phyloP scores from a whole-genome alignment of 35 echinoderm and acorn worm species.

The Ptychodera flava region DNA sequence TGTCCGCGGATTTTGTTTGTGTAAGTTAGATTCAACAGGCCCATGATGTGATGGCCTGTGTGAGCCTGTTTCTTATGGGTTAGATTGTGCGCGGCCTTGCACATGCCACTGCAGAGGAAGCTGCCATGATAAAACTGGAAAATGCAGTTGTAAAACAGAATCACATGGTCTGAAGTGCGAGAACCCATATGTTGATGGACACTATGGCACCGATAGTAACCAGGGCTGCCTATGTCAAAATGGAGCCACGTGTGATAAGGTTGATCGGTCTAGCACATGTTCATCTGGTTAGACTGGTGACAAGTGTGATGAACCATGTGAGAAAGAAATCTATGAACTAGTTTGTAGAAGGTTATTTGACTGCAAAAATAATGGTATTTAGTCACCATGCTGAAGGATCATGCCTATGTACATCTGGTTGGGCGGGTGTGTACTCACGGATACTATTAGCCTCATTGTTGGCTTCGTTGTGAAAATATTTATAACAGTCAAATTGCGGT shows the following conservation, averaged over 20 bases:
- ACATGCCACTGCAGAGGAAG: slow-evolving; percentile 38
- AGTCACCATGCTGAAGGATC: slow-evolving; percentile 36
- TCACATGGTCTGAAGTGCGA: slow-evolving; percentile 53
- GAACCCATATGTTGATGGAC: slow-evolving; percentile 31
- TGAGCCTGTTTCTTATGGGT: slow-evolving; percentile 39
- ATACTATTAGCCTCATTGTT: no score
- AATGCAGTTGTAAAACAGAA: slow-evolving; percentile 43
- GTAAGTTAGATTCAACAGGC: slow-evolving; percentile 38
- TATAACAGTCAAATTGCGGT: slow-evolving; percentile 47
- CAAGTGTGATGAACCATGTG: slow-evolving; percentile 48
- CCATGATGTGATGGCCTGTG: slow-evolving; percentile 25
- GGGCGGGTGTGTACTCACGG: slow-evolving; percentile 59
- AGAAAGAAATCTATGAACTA: slow-evolving; percentile 37
- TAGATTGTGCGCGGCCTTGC: slow-evolving; percentile 38
- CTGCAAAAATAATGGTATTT: slow-evolving; percentile 61
- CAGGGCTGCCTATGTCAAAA: slow-evolving; percentile 65
- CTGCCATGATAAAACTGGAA: slow-evolving; percentile 71
- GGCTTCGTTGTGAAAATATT: slow-evolving; percentile 36
- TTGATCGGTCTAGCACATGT: slow-evolving; percentile 70
- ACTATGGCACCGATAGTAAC: slow-evolving; percentile 48
- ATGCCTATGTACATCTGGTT: slow-evolving; percentile 72
- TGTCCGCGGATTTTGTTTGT: slow-evolving; percentile 43
- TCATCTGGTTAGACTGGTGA: slow-evolving; percentile 56
- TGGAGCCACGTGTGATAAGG: slow-evolving; percentile 55
- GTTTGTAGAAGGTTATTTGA: slow-evolving; percentile 49